Conservation (phyloP, 2,888 invertebrate genomes). For the Nymphalis c-album region DNA sequence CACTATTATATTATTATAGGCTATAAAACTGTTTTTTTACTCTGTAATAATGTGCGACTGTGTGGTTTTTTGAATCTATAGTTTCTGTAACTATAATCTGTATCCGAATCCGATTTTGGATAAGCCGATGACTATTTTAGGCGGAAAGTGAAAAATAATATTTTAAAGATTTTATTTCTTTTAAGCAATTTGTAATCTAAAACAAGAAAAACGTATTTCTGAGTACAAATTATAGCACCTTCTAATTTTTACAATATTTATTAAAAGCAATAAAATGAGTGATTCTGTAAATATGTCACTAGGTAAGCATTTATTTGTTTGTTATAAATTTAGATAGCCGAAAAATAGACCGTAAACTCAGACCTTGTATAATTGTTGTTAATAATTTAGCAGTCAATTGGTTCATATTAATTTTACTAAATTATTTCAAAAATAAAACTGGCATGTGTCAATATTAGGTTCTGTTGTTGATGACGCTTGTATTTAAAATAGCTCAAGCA, state of each 20-base stretch:
- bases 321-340: conserved; percentile 2
- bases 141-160: conserved; percentile 23
- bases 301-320: conserved; percentile 52
- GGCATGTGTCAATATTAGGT: neutral
- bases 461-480: conserved; percentile 27
- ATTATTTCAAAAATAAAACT: neutral
- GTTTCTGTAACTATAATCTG: neutral
- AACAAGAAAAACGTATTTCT: neutral
- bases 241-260: neutral
- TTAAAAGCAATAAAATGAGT: conserved; percentile 49
- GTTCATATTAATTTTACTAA: neutral
- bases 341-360: neutral
- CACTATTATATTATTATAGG: too few species aligned
- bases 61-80: neutral
- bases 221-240: neutral
- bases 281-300: conserved; percentile 73
- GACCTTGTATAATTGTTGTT: neutral
- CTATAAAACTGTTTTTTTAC: neutral
- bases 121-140: conserved; percentile 22
- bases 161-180: conserved; percentile 6
- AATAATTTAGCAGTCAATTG: too few species aligned
- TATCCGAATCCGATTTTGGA: conserved; percentile 13
- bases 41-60: neutral
- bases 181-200: neutral
- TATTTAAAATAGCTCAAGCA: conserved; percentile 15